Evolutionary conservation across 37 sponge, comb jelly and placozoan genomes (phyloP).

Genomic region (Cliona cf. orientalis): DNA sequence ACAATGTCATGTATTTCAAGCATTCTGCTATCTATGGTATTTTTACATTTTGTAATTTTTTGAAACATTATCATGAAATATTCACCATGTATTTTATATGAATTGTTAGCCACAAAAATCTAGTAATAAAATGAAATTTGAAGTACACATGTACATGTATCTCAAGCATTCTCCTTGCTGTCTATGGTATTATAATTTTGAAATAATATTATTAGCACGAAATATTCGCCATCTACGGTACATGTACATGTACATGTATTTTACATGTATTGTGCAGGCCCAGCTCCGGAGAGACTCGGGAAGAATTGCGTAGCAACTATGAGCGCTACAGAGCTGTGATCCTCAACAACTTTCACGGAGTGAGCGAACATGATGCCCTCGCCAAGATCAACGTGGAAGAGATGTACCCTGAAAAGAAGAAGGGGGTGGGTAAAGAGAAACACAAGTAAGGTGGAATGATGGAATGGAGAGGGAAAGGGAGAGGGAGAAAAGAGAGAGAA

Average conservation of each 20-base stretch:
- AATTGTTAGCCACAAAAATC: too few relatives aligned
- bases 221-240: too few relatives aligned
- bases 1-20: background rate
- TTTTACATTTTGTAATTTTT: background rate
- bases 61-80: background rate
- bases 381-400: conserved; percentile 76
- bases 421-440: conserved; percentile 17
- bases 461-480: too few relatives aligned
- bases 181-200: too few relatives aligned
- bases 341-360: conserved; percentile 65
- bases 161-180: too few relatives aligned
- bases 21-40: background rate
- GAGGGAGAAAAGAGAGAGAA: too few relatives aligned
- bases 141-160: too few relatives aligned
- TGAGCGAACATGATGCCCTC: conserved; percentile 63
- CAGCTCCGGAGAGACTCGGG: conserved; percentile 40
- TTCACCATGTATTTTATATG: background rate
- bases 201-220: too few relatives aligned
- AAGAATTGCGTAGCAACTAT: conserved; percentile 80
- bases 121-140: too few relatives aligned
- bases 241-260: too few relatives aligned
- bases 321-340: conserved; percentile 87
- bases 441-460: background rate
- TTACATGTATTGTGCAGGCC: too few relatives aligned
- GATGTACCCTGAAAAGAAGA: conserved; percentile 44